Base-by-base conservation (phyloP, 2,113 vertebrate genomes). In the Heliornis fulica region DNA sequence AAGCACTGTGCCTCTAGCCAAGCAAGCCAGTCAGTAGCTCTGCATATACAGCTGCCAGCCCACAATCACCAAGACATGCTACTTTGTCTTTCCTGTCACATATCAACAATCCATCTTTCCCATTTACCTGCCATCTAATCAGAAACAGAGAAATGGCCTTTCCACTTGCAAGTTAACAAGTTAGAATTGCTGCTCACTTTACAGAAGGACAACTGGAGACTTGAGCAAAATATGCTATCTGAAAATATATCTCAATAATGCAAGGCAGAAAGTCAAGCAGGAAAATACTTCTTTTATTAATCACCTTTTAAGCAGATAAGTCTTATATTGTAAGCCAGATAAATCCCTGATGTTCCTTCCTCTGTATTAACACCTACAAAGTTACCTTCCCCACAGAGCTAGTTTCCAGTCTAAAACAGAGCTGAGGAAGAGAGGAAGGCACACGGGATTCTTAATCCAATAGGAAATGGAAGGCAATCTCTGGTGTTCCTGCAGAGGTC, bases 91-190 rank as follows among this genome's bases (percentile, higher is more conserved):
- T 80, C 46, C 65, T 38, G 26, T 64, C 14, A 6, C 60, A 74
- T 29, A 32, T 20, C 36, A 85, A 26, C 66, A 72, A 83, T 25
- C 51, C 26, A 4, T 34, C 68, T 78, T 61, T 83, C 51, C 76
- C 72, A 50, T 61, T 89, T 94, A 96, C 72, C 90, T 93, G 86
- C 38, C 32, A 86, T 29, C 64, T 86, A 81, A 83, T 83, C 83
- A 88, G 53, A 92, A 92, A 81, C 14, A 89, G 41, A 95, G 34
- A 86, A 57, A 13, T 5, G 34, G 81, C 56, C 60, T 87, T 86
- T 81, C 83, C 60, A 64, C 80, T 75, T 46, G 11, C 48, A 91
- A 94, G 89, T 90, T 92, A 89, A 84, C 76, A 68, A 83, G 76
- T 64, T 66, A 26, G 36, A 81, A 84, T 43, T 82, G 72, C 87